A percentile compares a stretch with the other conserved stretches of the same genome.
These are phyloP conservation scores for Dicerorhinus sumatrensis DNA, from an alignment of 2,113 vertebrate genomes.

Conservation along the genomic window DNA sequence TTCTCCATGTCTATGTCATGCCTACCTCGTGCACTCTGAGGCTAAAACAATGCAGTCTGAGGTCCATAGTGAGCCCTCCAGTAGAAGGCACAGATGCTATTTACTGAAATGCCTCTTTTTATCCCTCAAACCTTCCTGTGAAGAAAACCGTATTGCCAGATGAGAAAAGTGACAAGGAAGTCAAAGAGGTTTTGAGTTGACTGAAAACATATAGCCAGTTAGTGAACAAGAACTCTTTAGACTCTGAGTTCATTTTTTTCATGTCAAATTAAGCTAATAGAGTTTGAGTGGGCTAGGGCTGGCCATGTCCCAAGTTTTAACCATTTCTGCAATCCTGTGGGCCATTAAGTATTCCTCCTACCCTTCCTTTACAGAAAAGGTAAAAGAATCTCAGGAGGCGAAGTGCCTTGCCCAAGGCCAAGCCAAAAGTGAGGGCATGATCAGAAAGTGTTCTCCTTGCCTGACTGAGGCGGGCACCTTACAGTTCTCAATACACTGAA, in stretches of 20 bases:
- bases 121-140: not conserved
- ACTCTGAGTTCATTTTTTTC: not conserved
- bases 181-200: not conserved
- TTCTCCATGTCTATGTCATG: not conserved
- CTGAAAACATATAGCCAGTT: accelerated
- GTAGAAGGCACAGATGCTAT: no score
- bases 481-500: not conserved
- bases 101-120: no score
- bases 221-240: not conserved
- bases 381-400: not conserved
- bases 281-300: not conserved
- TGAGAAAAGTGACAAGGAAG: not conserved
- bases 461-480: not conserved
- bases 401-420: not conserved
- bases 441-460: not conserved
- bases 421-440: not conserved
- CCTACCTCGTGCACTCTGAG: not conserved
- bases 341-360: no score
- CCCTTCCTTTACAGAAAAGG: not conserved
- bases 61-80: no score
- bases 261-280: no score
- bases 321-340: accelerated
- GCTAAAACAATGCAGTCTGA: no score
- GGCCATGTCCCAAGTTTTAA: no score
- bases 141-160: not conserved